Evolutionary conservation across 37 sponge, comb jelly and placozoan species (phyloP), one percentile per base, ranked within the genome.

Genomic region (Ianthella basta): DNA sequence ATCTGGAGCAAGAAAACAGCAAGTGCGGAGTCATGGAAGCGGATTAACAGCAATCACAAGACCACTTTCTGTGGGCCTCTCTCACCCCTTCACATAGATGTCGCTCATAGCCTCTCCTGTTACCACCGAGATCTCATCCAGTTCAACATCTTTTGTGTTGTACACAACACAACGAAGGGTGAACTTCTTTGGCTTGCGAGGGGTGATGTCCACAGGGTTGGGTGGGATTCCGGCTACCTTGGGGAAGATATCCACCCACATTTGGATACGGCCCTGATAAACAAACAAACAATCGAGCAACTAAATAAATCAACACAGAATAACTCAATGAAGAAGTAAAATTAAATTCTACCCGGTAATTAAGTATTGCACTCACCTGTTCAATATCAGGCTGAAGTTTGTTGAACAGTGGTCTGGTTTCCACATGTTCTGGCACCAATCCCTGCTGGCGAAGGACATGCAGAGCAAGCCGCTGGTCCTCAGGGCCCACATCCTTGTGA

Each of bases 361-460:
- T 44, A 44, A 44, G 8, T 8, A 3, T 8, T 44, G 3, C 50
- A 23, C 3, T 4, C 34, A 93, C 93, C 85, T 92, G 93, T 6
- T 92, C 88, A 4, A 97, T 89, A 69, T 84, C 89, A 44, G 97
- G 97, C 36, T 89, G 87, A n/a, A 94, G 60, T 0, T 94, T 94
- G 63, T 82, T 96, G 90, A 89, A 94, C 35, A 98, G 91, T 23
- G 94, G 90, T 27, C 99, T 86, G 59, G 86, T 88, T 82, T 98
- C 99, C 5, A 98, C 67, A 64, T 98, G 99, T 79, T 98, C 99
- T 0, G 99, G 97, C 19, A 98, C 97, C 0, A 96, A 86, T 14
- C 87, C 91, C 36, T 86, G 67, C 30, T 87, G 44, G 30, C 72
- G 86, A 30, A 98, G 90, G 39, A 94, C 73, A 66, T 95, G 87